Base-by-base conservation (phyloP, 2,888 invertebrate species). In the Formica aserva region DNA sequence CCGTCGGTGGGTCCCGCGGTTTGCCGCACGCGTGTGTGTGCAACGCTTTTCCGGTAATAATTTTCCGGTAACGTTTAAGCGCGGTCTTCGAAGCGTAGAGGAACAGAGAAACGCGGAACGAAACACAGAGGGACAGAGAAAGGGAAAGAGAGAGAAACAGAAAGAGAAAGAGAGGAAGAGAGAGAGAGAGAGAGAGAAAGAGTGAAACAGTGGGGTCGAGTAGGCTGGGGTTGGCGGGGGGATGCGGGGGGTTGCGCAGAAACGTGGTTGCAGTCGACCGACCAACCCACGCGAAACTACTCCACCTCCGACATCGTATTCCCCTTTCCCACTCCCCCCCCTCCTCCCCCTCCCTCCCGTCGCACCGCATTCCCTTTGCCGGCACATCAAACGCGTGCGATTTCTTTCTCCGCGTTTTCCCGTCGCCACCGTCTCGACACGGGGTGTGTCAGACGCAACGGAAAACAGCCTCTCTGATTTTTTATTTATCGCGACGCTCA, bases 361-460 rank as follows among this genome's bases (percentile, higher is more conserved):
- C 48, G 72, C 83, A 82, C 48, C 87, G 83, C 77, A 84, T 87
- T 92, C 91, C 91, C 94, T 93, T 94, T 94, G 93, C 92, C 94
- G 93, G 93, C 89, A 91, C 93, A 94, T 94, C 94, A 94, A 94
- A 94, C 93, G 93, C 91, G 91, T 57, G 57, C 91, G 91, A 94
- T 93, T 93, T 93, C 93, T 93, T 92, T 93, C 91, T 90, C 87
- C 83, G 86, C 84, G 86, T 88, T 92, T 92, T 90, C 88, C 86
- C 84, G 90, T 52, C 57, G 55, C 55, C 52, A 38, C 55, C 45
- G 72, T 45, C 41, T 29, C 57, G 86, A 78, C 78, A 84, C 90
- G 82, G 89, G 84, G 90, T 90, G 91, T 92, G 94, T 93, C 93
- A 92, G 91, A 88, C 91, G 89, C 92, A 92, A 92, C 90, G 85